Evolutionary conservation across 2,113 vertebrate genomes (phyloP).

Genomic region (Mola mola): DNA sequence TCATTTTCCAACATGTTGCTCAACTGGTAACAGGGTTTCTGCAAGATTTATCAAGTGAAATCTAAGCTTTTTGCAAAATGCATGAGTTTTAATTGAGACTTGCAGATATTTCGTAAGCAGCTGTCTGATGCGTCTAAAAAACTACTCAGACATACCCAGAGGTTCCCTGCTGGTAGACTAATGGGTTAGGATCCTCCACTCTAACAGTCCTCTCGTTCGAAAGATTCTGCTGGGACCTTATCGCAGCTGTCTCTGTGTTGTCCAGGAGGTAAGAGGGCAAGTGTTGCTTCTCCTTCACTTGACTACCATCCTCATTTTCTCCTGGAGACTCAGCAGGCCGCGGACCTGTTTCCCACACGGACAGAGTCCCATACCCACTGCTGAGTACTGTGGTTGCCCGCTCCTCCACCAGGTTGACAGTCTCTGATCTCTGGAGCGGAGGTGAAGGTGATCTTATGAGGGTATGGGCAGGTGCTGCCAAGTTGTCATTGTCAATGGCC

Average conservation of each 20-base stretch:
- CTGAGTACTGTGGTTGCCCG: constrained; percentile 78
- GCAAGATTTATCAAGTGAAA: no score
- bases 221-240: constrained; percentile 28
- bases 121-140: not conserved
- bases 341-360: constrained; percentile 75
- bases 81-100: no score
- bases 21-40: no score
- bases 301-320: constrained; percentile 10
- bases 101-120: no score
- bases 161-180: constrained; percentile 56
- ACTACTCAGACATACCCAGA: constrained; percentile 56
- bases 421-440: constrained; percentile 61
- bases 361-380: constrained; percentile 89
- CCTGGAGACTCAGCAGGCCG: constrained; percentile 26
- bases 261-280: constrained; percentile 50
- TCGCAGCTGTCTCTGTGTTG: constrained; percentile 13
- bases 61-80: not conserved
- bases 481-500: constrained; percentile 38
- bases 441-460: constrained; percentile 68
- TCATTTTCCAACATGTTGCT: not conserved
- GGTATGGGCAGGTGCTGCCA: constrained; percentile 56
- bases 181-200: constrained; percentile 5
- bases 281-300: constrained; percentile 24
- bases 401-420: constrained; percentile 63
- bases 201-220: constrained; percentile 4